Conservation (phyloP, 2,888 invertebrate species). For the Lithophane ornitopus region DNA sequence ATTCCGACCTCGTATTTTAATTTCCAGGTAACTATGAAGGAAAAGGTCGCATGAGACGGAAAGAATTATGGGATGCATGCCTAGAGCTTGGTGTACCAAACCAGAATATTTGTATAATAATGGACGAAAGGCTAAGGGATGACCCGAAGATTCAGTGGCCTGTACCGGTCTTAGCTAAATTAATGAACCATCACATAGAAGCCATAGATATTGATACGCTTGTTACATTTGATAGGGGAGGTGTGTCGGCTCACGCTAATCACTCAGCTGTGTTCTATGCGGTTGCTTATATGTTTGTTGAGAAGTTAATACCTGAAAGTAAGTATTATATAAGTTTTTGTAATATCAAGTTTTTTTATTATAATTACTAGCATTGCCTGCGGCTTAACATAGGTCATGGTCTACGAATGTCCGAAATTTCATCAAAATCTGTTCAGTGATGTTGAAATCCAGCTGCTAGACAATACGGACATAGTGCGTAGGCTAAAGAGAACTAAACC, state of each 20-base stretch:
- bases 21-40: constrained; percentile 92
- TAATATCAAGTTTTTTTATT: too few relatives aligned
- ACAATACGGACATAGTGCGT: too few relatives aligned
- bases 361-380: neutral
- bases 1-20: neutral
- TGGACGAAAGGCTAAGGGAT: constrained; percentile 94
- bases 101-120: constrained; percentile 93
- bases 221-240: constrained; percentile 98
- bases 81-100: constrained; percentile 94
- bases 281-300: constrained; percentile 94
- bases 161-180: constrained; percentile 86
- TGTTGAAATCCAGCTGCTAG: too few relatives aligned
- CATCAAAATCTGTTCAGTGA: neutral
- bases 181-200: constrained; percentile 91
- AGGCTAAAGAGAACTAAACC: too few relatives aligned
- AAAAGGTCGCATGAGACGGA: constrained; percentile 91
- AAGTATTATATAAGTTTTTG: constrained; percentile 76
- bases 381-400: neutral
- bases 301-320: constrained; percentile 94
- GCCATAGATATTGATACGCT: constrained; percentile 95
- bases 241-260: constrained; percentile 98
- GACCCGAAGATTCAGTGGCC: constrained; percentile 94
- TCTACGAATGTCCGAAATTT: neutral
- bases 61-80: constrained; percentile 96
- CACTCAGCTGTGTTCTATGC: constrained; percentile 97